Percentiles rank a stretch among this genome's conserved stretches.
Conservation (phyloP, 2,888 invertebrate species). For the Timema podura region DNA sequence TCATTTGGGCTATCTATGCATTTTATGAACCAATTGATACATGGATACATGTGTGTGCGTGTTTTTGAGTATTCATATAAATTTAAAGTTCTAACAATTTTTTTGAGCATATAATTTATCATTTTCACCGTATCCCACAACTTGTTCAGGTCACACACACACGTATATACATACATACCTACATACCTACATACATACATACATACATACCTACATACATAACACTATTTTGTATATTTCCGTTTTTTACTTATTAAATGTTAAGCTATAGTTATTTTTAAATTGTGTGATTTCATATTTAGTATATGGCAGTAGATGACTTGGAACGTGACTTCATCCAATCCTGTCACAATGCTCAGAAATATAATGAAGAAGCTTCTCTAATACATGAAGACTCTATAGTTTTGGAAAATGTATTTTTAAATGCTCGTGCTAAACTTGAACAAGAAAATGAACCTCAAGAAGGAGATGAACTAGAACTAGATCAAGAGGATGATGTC, state of each 20-base stretch:
- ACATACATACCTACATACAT: no score
- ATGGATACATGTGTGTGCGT: no score
- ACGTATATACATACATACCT: no score
- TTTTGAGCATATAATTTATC: no score
- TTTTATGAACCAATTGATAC: no score
- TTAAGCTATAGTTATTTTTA: not conserved
- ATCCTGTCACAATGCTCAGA: conserved; percentile 56
- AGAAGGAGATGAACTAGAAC: conserved; percentile 13
- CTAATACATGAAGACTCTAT: conserved; percentile 57
- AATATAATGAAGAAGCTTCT: conserved; percentile 55
- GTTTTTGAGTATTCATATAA: no score
- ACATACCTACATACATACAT: no score
- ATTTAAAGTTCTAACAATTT: no score
- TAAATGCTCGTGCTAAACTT: conserved; percentile 33
- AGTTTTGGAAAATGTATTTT: conserved; percentile 46
- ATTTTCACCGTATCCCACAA: not conserved
- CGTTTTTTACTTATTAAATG: not conserved
- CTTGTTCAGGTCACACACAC: not conserved
- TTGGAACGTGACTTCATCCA: conserved; percentile 50
- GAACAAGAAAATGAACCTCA: conserved; percentile 27
- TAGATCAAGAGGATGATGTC: conserved; percentile 23
- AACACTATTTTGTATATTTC: not conserved
- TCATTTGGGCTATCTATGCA: no score
- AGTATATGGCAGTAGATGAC: conserved; percentile 32
- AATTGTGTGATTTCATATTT: conserved; percentile 18